phyloP scores from a whole-genome alignment of 2,113 vertebrate genomes.

The Oplegnathus fasciatus region DNA sequence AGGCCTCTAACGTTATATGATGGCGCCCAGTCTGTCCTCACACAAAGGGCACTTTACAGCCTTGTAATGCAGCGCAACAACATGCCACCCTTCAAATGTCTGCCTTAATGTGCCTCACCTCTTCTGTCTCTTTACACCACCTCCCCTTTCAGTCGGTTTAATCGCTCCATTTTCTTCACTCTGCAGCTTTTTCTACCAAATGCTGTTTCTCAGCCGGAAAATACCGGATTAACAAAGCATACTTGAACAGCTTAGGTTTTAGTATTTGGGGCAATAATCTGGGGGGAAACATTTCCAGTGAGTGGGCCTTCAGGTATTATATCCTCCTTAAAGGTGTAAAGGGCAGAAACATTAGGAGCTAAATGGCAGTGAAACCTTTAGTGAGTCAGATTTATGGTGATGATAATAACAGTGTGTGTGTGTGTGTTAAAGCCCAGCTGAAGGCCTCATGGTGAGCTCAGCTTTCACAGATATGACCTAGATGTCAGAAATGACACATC shows the following conservation, averaged over 20 bases:
- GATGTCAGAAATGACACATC: constrained; percentile 64
- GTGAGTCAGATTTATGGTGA: constrained; percentile 22
- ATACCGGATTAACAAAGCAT: constrained; percentile 58
- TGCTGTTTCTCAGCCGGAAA: constrained; percentile 33
- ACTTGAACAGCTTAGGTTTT: constrained; percentile 20
- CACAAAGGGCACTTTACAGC: constrained; percentile 69
- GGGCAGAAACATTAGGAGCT: background rate
- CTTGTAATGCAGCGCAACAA: background rate
- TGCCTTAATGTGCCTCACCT: fast-evolving
- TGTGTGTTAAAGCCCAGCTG: constrained; percentile 15
- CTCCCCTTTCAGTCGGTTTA: background rate
- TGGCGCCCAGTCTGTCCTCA: constrained; percentile 63
- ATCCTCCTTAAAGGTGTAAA: background rate
- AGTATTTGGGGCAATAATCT: background rate
- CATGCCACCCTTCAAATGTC: background rate
- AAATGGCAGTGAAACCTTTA: constrained; percentile 24
- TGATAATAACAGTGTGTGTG: constrained; percentile 2
- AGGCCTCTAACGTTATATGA: constrained; percentile 66
- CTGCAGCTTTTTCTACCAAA: constrained; percentile 1
- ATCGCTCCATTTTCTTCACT: background rate
- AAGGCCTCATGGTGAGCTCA: constrained; percentile 55
- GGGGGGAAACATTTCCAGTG: constrained; percentile 3
- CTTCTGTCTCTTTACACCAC: background rate
- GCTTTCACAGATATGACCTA: constrained; percentile 56
- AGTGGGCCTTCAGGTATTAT: background rate